phyloP scores from a whole-genome alignment of 2,888 invertebrate genomes.

The Nesidiocoris tenuis region DNA sequence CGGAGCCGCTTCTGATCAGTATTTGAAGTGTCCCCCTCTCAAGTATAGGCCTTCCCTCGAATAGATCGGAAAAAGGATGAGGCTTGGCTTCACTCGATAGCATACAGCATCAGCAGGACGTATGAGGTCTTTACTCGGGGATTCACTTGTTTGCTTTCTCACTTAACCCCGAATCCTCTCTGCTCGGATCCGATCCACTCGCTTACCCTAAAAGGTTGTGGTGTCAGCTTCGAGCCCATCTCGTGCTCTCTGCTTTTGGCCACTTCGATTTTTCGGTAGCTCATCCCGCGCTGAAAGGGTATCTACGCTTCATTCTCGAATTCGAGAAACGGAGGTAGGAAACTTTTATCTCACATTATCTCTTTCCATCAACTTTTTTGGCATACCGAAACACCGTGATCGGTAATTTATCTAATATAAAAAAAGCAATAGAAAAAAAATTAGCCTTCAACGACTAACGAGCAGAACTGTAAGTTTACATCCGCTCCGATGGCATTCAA shows the following conservation, averaged over 20 bases:
- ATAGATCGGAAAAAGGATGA: neutral
- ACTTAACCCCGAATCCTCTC: conserved; percentile 16
- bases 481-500: no score
- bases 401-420: no score
- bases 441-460: no score
- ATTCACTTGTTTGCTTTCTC: conserved; percentile 39
- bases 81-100: neutral
- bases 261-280: neutral
- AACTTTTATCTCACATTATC: no score
- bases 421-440: no score
- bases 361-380: no score
- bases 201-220: conserved; percentile 38
- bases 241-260: neutral
- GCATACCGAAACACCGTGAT: no score
- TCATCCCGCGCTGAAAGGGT: neutral
- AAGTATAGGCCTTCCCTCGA: neutral
- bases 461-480: no score
- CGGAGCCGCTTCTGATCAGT: conserved; percentile 14
- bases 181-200: neutral
- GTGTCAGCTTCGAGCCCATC: conserved; percentile 19
- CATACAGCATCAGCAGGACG: neutral
- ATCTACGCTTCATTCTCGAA: no score
- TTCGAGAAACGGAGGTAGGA: no score
- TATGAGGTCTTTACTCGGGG: neutral
- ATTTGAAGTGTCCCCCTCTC: conserved; percentile 25